Percentiles rank a stretch among this genome's conserved stretches.
These are phyloP conservation scores for Neogale vison DNA, from an alignment of 2,113 vertebrate species.

Conservation along the genomic window DNA sequence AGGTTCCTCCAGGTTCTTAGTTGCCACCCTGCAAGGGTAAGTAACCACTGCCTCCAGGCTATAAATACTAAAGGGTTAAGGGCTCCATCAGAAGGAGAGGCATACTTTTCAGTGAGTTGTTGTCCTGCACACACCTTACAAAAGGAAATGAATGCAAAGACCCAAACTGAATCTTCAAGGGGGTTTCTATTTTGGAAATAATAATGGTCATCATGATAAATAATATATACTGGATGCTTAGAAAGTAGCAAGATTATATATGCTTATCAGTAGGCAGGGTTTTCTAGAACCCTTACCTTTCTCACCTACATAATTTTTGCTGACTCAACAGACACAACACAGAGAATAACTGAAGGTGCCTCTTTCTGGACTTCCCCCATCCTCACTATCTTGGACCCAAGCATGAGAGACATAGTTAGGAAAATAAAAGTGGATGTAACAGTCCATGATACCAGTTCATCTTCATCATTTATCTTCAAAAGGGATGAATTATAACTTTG, in stretches of 20 bases:
- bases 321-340: neutral
- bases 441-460: constrained; percentile 34
- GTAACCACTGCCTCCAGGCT: neutral
- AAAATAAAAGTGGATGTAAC: neutral
- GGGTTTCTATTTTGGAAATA: neutral
- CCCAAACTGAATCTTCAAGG: neutral
- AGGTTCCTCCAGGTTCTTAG: neutral
- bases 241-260: neutral
- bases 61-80: neutral
- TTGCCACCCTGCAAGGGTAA: neutral
- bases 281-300: neutral
- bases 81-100: neutral
- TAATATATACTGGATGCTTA: neutral
- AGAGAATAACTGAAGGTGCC: neutral
- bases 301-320: neutral
- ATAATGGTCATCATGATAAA: neutral
- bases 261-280: neutral
- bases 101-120: neutral
- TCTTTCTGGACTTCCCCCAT: neutral
- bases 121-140: neutral
- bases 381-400: neutral
- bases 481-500: neutral
- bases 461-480: constrained; percentile 10
- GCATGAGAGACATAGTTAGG: neutral
- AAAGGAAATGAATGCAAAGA: neutral